These are phyloP conservation scores for Caenorhabditis sp. DNA, from an alignment of 2,888 invertebrate species.

Conservation along the genomic window DNA sequence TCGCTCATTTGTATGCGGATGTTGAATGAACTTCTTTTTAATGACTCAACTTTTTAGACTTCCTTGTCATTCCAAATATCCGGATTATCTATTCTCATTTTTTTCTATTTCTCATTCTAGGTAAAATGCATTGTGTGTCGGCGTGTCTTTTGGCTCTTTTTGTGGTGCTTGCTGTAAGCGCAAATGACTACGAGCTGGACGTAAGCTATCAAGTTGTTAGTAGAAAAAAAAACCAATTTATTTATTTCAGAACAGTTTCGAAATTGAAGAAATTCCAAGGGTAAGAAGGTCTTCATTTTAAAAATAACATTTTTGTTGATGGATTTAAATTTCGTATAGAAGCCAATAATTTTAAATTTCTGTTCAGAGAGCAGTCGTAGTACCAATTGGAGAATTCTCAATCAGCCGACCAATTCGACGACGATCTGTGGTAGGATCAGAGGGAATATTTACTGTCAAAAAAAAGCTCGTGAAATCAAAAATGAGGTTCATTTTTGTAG, in stretches of 20 bases:
- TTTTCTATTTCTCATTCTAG: conserved; percentile 4
- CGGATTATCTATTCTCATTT: background rate
- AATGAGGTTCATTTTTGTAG: conserved; percentile 19
- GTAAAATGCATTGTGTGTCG: conserved; percentile 36
- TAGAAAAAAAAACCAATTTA: background rate
- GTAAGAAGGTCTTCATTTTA: too few relatives aligned
- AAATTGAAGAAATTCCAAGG: conserved; percentile 11
- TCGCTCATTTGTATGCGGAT: background rate
- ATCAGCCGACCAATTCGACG: background rate
- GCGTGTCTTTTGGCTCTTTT: conserved; percentile 28
- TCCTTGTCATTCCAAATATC: background rate
- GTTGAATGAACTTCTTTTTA: conserved; percentile 1
- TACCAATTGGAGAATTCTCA: background rate
- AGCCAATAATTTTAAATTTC: background rate
- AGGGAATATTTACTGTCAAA: background rate
- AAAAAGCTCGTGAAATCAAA: background rate
- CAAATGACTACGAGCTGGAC: conserved; percentile 16
- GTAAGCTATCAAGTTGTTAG: background rate
- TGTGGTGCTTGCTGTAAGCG: conserved; percentile 15
- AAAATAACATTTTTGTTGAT: too few relatives aligned
- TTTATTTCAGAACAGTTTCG: conserved; percentile 31
- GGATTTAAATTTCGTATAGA: background rate
- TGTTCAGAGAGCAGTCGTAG: background rate
- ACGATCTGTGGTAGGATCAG: background rate
- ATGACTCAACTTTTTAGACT: background rate